Evolutionary conservation across 1,140 invertebrate species (phyloP).

Genomic region (Elysia chlorotica): DNA sequence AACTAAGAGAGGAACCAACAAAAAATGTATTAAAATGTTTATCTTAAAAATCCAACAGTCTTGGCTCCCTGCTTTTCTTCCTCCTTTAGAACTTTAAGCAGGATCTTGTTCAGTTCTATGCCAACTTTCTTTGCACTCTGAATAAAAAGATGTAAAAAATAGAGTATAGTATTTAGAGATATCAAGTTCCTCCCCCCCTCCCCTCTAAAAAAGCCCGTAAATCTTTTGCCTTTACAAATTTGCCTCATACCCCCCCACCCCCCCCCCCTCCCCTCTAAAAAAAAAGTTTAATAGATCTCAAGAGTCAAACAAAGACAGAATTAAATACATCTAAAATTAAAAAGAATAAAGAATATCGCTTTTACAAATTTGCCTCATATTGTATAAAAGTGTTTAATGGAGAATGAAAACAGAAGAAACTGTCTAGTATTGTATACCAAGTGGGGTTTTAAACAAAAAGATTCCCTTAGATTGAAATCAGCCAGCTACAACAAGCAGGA

Average conservation of each 20-base stretch:
- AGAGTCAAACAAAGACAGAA: not conserved
- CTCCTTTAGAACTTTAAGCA: constrained; percentile 63
- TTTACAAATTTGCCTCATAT: too few relatives aligned
- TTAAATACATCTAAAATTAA: too few relatives aligned
- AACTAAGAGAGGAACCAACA: not conserved
- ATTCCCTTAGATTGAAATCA: too few relatives aligned
- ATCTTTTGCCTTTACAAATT: not conserved
- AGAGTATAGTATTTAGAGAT: not conserved
- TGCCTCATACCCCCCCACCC: not conserved
- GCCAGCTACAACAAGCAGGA: too few relatives aligned
- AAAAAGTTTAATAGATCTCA: not conserved
- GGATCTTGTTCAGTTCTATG: constrained; percentile 65
- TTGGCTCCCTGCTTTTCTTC: constrained; percentile 58
- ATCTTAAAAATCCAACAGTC: constrained; percentile 52
- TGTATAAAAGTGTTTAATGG: too few relatives aligned
- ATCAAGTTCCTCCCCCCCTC: not conserved
- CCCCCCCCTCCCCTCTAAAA: not conserved
- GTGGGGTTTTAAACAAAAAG: too few relatives aligned
- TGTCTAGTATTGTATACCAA: too few relatives aligned
- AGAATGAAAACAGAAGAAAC: too few relatives aligned
- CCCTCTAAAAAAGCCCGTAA: not conserved
- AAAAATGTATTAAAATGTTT: constrained; percentile 7
- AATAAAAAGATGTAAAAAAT: constrained; percentile 24
- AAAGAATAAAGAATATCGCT: too few relatives aligned
- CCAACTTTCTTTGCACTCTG: constrained; percentile 65